Evolutionary conservation across 1,140 invertebrate species (phyloP).

Genomic region (Hycleus cichorii): DNA sequence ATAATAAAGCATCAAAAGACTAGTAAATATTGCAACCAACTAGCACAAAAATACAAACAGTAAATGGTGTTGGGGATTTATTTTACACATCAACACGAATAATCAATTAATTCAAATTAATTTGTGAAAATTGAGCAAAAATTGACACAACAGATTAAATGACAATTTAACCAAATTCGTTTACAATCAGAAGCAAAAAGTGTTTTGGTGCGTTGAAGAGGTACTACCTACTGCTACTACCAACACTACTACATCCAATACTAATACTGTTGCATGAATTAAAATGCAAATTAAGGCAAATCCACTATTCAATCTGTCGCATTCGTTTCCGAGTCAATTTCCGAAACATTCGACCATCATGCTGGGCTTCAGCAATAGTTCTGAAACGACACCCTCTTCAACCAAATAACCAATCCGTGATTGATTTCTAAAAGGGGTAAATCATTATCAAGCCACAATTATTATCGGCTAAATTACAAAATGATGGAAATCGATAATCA

Average conservation of each 20-base stretch:
- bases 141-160: too few relatives aligned
- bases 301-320: constrained; percentile 24
- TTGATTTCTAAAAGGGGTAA: constrained; percentile 5
- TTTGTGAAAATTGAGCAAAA: too few relatives aligned
- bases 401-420: constrained; percentile 1
- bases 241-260: too few relatives aligned
- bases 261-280: constrained; percentile 18
- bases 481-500: too few relatives aligned
- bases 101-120: too few relatives aligned
- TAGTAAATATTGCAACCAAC: too few relatives aligned
- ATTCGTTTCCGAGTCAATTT: constrained; percentile 34
- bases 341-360: constrained; percentile 30
- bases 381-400: constrained; percentile 9
- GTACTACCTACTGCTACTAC: neutral
- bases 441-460: constrained; percentile 1
- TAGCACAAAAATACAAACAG: too few relatives aligned
- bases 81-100: too few relatives aligned
- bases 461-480: neutral
- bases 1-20: too few relatives aligned
- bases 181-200: neutral
- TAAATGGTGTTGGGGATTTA: too few relatives aligned
- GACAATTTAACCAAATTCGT: too few relatives aligned
- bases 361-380: constrained; percentile 8
- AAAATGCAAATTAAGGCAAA: constrained; percentile 32
- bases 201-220: constrained; percentile 4